These are phyloP conservation scores for Poecilus cupreus DNA, from an alignment of 2,888 invertebrate species.

Conservation along the genomic window DNA sequence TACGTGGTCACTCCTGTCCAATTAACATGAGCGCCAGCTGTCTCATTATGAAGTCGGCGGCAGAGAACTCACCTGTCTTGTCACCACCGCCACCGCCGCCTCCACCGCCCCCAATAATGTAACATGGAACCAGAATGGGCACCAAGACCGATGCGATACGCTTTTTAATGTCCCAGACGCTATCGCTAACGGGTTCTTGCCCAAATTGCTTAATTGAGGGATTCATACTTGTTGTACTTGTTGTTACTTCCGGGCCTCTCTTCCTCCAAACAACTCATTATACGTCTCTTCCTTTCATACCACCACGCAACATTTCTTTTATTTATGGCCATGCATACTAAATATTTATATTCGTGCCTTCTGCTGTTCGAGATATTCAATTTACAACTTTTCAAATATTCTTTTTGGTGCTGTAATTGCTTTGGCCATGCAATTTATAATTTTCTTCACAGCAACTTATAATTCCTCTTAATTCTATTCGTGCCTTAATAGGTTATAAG, in stretches of 20 bases:
- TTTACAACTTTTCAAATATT: neutral
- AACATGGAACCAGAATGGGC: neutral
- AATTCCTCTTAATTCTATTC: too few species aligned
- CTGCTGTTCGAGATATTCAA: constrained; percentile 6
- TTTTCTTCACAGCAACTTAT: too few species aligned
- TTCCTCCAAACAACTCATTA: constrained; percentile 15
- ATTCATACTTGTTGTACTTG: constrained; percentile 34
- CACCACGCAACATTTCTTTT: constrained; percentile 17
- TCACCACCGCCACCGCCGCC: constrained; percentile 5
- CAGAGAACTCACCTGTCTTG: constrained; percentile 35
- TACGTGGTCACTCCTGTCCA: constrained; percentile 56
- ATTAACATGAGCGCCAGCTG: constrained; percentile 52
- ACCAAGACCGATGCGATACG: constrained; percentile 19
- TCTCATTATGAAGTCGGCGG: constrained; percentile 34
- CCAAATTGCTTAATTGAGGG: constrained; percentile 41
- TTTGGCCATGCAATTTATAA: too few species aligned
- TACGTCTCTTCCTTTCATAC: constrained; percentile 4
- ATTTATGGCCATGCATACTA: constrained; percentile 40
- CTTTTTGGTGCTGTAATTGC: too few species aligned
- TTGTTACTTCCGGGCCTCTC: neutral
- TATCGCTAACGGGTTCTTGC: constrained; percentile 20
- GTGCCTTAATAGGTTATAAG: too few species aligned
- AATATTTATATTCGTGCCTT: constrained; percentile 29
- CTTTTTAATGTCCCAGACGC: neutral
- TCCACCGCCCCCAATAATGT: neutral